phyloP scores from a whole-genome alignment of 2,113 vertebrate genomes.

The Myanophis thanlyinensis region DNA sequence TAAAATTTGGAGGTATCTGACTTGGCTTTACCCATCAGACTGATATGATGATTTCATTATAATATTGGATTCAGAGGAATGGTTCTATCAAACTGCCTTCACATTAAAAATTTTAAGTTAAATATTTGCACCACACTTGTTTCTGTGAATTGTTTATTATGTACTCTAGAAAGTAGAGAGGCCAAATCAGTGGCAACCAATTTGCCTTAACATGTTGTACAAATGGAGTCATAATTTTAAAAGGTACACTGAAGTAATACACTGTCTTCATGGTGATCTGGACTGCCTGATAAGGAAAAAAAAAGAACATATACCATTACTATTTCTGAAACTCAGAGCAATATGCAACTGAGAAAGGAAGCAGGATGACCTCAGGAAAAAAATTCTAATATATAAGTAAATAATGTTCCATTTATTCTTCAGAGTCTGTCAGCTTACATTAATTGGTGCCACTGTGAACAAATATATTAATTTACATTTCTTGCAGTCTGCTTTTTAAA shows the following conservation, averaged over 20 bases:
- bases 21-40: background rate
- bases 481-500: slow-evolving; percentile 39
- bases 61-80: background rate
- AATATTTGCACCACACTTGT: background rate
- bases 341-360: background rate
- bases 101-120: background rate
- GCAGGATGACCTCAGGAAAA: slow-evolving; percentile 3
- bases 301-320: background rate
- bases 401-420: slow-evolving; percentile 32
- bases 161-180: background rate
- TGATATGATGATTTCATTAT: background rate
- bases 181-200: background rate
- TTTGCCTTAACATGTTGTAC: background rate
- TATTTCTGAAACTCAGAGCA: background rate
- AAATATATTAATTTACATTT: slow-evolving; percentile 48
- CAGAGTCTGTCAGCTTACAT: slow-evolving; percentile 20
- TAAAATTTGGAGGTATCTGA: background rate
- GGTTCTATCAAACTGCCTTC: background rate
- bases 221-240: background rate
- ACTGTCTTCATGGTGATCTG: background rate
- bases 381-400: slow-evolving; percentile 12
- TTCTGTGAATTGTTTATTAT: background rate
- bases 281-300: background rate
- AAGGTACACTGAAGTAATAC: background rate
- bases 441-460: slow-evolving; percentile 41